Evolutionary conservation across 2,888 invertebrate species (phyloP), one percentile per base, ranked within the genome.

Genomic region (Amaurobius ferox): DNA sequence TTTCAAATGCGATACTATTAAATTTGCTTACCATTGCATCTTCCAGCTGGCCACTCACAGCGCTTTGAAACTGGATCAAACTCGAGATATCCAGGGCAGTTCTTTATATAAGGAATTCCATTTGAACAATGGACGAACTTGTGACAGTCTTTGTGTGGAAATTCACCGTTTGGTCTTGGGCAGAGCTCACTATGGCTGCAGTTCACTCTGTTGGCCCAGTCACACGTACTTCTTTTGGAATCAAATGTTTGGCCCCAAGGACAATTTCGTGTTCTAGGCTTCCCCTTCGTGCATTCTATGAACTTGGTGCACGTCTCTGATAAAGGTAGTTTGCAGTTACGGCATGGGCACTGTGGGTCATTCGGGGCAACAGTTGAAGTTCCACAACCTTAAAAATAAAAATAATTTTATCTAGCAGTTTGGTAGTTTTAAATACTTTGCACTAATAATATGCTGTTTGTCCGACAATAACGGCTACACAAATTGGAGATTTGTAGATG

Each of bases 221-320:
- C 85, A 16, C 88, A 88, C 3, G 32, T 73, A 0, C 23, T 5
- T 23, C 32, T 62, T 0, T 44, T 44, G 7, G 30, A 1, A 61
- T 88, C 87, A 39, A 88, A 88, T 16, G 83, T 78, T 32, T 86
- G 73, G 16, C 88, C 88, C 30, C 70, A 23, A 3, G 62, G 71
- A 23, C 88, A 88, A 2, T 40, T 32, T 19, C 32, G 11, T n/a
- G 66, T 66, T 11, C 30, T 77, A 19, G 88, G 29, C 13, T 62
- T 71, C 0, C 87, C 86, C 11, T 87, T 70, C 23, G 61, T 44
- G 48, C 88, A 88, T 16, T 86, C 48, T 55, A 73, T 80, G 73
- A 79, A 88, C 26, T 81, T 78, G 11, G 79, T 74, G 40, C 88
- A 88, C 32, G 76, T 79, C 11, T 71, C 79, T 19, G 79, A 62